Conservation (phyloP, 2,113 vertebrate genomes). For the Illadopsis cleaveri region DNA sequence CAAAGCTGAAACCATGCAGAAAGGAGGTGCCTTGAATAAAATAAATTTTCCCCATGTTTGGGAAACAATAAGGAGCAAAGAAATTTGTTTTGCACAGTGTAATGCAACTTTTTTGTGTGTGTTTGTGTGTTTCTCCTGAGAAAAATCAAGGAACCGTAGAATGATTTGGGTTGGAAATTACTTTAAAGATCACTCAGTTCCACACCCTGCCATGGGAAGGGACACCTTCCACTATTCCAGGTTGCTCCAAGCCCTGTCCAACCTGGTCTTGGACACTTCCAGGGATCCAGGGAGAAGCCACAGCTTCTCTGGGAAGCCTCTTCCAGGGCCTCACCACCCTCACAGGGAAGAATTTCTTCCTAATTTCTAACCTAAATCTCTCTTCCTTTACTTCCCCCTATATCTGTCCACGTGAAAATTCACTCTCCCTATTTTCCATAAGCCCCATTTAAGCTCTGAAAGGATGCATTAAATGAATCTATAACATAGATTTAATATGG, state of each 20-base stretch:
- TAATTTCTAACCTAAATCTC: background rate
- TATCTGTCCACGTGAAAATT: background rate
- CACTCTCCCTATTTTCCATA: background rate
- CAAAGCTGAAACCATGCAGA: background rate
- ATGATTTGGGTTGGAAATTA: background rate
- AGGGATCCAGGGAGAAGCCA: background rate
- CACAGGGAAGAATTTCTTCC: background rate
- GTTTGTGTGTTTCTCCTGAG: background rate
- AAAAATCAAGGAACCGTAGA: background rate
- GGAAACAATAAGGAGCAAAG: background rate
- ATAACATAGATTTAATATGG: background rate
- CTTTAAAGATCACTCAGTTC: background rate
- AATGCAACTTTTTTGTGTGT: background rate
- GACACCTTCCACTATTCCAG: background rate
- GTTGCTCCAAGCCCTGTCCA: rapidly evolving
- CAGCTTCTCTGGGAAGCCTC: background rate
- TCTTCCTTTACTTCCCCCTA: background rate
- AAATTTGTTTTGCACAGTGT: background rate
- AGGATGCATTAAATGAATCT: background rate
- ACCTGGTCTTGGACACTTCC: background rate
- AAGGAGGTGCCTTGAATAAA: background rate
- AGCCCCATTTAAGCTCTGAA: background rate
- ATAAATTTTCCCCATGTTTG: rapidly evolving
- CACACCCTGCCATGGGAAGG: rapidly evolving
- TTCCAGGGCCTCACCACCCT: rapidly evolving